phyloP scores from a whole-genome alignment of 2,888 invertebrate species.

The Drosophila macrothrix region DNA sequence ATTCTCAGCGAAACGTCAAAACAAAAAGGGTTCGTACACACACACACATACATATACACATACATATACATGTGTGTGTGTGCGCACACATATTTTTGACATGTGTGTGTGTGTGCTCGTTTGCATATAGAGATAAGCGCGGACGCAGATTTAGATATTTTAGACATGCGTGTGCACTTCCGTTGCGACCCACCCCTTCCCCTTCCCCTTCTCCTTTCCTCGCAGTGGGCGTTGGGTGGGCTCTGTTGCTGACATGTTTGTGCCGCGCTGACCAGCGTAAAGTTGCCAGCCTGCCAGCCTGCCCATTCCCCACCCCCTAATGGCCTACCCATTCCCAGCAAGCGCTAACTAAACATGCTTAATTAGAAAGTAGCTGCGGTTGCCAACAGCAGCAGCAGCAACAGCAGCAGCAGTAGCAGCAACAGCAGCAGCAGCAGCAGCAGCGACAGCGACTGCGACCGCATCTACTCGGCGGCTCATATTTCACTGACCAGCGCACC shows the following conservation, averaged over 20 bases:
- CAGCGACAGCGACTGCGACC: constrained; percentile 13
- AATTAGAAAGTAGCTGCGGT: constrained; percentile 82
- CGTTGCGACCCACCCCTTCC: constrained; percentile 8
- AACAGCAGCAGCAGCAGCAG: constrained; percentile 5
- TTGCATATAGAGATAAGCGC: constrained; percentile 59
- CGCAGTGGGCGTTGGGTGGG: constrained; percentile 15
- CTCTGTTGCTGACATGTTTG: constrained; percentile 69
- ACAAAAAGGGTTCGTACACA: constrained; percentile 70
- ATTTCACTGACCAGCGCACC: constrained; percentile 68
- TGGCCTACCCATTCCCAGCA: not conserved
- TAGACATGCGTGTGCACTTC: constrained; percentile 73
- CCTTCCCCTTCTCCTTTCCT: not conserved
- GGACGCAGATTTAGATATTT: constrained; percentile 79
- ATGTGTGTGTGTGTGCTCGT: constrained; percentile 5
- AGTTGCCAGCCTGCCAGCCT: constrained; percentile 16
- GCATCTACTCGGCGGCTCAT: constrained; percentile 55
- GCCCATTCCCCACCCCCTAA: constrained; percentile 1
- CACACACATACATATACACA: constrained; percentile 5
- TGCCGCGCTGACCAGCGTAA: constrained; percentile 37
- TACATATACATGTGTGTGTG: not conserved
- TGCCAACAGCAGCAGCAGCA: constrained; percentile 26
- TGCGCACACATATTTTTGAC: constrained; percentile 1
- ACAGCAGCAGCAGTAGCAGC: constrained; percentile 17
- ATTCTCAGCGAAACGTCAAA: constrained; percentile 67
- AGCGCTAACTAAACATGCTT: constrained; percentile 78